A percentile compares a stretch with the other conserved stretches of the same genome.
These are phyloP conservation scores for Lethrus apterus DNA, from an alignment of 1,140 invertebrate genomes.

Conservation along the genomic window DNA sequence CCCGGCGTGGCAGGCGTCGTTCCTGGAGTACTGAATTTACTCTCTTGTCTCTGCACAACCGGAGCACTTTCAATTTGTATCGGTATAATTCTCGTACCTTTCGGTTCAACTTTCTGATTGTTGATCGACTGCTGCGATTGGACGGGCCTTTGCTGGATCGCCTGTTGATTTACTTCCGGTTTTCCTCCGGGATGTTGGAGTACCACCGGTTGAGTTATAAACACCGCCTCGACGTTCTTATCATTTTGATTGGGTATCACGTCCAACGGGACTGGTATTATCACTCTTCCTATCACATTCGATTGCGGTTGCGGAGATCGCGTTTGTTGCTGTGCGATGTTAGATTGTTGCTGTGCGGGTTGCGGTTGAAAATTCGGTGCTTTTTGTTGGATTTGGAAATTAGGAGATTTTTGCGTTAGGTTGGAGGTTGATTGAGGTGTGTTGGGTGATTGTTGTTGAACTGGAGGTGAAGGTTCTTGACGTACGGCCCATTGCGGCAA, in stretches of 20 bases:
- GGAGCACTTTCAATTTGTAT: slow-evolving; percentile 38
- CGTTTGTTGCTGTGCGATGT: slow-evolving; percentile 21
- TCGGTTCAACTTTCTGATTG: slow-evolving; percentile 31
- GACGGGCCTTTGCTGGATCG: slow-evolving; percentile 22
- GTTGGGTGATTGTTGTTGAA: neutral
- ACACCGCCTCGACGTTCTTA: slow-evolving; percentile 28
- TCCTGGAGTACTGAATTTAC: neutral
- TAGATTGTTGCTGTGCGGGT: slow-evolving; percentile 19
- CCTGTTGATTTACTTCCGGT: slow-evolving; percentile 21
- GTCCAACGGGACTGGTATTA: slow-evolving; percentile 11
- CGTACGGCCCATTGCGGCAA: slow-evolving; percentile 33
- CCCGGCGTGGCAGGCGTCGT: slow-evolving; percentile 23
- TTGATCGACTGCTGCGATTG: slow-evolving; percentile 24
- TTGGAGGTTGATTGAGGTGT: slow-evolving; percentile 12
- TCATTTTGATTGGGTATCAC: slow-evolving; percentile 11
- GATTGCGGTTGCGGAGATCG: slow-evolving; percentile 3
- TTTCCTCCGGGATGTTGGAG: slow-evolving; percentile 31
- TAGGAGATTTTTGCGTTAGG: slow-evolving; percentile 7
- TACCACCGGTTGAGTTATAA: slow-evolving; percentile 32
- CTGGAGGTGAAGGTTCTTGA: slow-evolving; percentile 8
- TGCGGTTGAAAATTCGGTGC: slow-evolving; percentile 18
- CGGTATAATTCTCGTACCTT: slow-evolving; percentile 35
- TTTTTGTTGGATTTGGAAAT: slow-evolving; percentile 23
- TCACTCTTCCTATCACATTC: slow-evolving; percentile 4
- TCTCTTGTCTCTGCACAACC: slow-evolving; percentile 30